Base-by-base conservation (phyloP, 2,113 vertebrate genomes). In the Phalacrocorax pelagicus region DNA sequence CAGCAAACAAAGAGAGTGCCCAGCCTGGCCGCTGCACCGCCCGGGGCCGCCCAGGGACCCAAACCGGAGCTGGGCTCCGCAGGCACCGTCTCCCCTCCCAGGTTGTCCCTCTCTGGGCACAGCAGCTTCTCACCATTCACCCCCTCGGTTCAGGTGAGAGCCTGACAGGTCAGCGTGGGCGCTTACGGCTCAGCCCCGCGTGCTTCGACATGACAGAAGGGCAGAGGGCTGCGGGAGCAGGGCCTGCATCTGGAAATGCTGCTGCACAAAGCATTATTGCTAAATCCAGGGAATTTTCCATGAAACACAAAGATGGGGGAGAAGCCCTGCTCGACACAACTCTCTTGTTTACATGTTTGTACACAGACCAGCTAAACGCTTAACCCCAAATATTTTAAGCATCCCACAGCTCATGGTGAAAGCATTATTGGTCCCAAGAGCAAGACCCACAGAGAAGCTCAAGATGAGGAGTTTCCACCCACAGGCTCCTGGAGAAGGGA, bases 101-200 rank as follows among this genome's bases (percentile, higher is more conserved):
- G 44, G 36, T 54, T 80, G 67, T 10, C 17, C 46, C 7, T 4
- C 36, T n/a, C 21, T 5, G 3, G 51, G n/a, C 42, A 66, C 30
- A 29, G 73, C 54, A 54, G 36, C 21, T 34, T 81, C 42, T 30
- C 47, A 15, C 27, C 16, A 15, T 9, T 47, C 44, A 6, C 1
- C 5, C 21, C 16, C 27, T 34, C 1, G 46, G n/a, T 10, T 59
- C 21, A 30, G 15, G 30, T 0, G 5, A 65, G 40, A 47, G 46
- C 7, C 32, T 9, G 24, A 23, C 0, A 0, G 13, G 17, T 34
- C 61, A 67, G 42, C 0, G 2, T 0, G 30, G 29, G 79, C 2
- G 0, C 69, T 46, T 1, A 1, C 36, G 22, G 77, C 61, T 65
- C 57, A 29, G 29, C 34, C 20, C 71, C 21, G 44, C 2, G 2